These are phyloP conservation scores for Diarsia dahlii DNA, from an alignment of 2,888 invertebrate species.

Conservation along the genomic window DNA sequence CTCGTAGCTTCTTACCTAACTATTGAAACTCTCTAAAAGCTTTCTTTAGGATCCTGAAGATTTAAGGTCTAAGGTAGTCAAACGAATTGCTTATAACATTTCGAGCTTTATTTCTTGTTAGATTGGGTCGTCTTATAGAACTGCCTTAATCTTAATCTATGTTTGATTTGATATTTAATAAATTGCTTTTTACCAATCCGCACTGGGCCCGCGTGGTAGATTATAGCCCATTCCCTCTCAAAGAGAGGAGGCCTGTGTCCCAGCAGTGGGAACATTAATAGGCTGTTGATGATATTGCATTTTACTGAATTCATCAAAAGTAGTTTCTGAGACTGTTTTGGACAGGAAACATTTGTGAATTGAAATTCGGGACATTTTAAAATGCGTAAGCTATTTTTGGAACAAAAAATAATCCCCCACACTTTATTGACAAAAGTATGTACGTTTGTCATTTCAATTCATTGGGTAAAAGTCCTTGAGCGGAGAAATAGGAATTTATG, in stretches of 20 bases:
- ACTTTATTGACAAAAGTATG: neutral
- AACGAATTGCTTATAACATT: neutral
- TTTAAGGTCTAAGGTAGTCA: neutral
- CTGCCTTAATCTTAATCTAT: too few relatives aligned
- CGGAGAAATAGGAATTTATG: constrained; percentile 29
- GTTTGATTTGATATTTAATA: neutral
- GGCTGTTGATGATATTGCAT: too few relatives aligned
- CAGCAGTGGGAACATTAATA: too few relatives aligned
- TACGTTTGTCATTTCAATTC: constrained; percentile 13
- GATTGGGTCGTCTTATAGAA: neutral
- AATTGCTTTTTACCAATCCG: neutral
- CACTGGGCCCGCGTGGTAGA: too few relatives aligned
- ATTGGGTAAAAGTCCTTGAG: constrained; percentile 29
- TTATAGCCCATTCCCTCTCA: too few relatives aligned
- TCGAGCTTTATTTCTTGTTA: neutral
- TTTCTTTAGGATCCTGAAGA: neutral
- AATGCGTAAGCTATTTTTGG: neutral
- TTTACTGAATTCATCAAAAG: neutral
- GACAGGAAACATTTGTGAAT: neutral
- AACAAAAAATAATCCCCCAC: constrained; percentile 2
- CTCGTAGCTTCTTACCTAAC: neutral
- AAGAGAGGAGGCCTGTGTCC: too few relatives aligned
- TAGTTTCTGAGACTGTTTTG: neutral
- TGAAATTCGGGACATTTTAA: neutral
- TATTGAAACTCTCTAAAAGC: neutral